These are phyloP conservation scores for Champsocephalus esox DNA, from an alignment of 2,797 vertebrate genomes.

Conservation along the genomic window DNA sequence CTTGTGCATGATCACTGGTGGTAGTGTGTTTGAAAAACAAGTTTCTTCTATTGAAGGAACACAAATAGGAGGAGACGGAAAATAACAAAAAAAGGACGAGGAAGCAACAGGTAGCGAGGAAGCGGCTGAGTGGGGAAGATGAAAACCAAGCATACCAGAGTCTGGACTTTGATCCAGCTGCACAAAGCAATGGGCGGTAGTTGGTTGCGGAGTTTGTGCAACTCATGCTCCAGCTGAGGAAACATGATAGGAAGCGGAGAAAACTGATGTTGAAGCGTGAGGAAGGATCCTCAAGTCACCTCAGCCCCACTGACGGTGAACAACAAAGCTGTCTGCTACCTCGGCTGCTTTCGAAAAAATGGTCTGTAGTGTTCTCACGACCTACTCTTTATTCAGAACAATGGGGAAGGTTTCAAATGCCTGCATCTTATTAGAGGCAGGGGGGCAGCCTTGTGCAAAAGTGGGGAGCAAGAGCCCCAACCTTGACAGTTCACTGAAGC, in stretches of 20 bases:
- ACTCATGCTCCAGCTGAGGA: conserved; percentile 74
- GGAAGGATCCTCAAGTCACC: conserved; percentile 7
- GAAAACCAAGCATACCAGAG: conserved; percentile 40
- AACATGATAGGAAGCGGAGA: conserved; percentile 64
- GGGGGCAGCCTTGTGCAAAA: conserved; percentile 31
- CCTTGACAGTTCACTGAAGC: conserved; percentile 57
- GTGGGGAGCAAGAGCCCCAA: conserved; percentile 31
- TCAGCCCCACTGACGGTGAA: conserved; percentile 1
- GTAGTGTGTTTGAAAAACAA: conserved; percentile 25
- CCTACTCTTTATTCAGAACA: conserved; percentile 39
- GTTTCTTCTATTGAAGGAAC: conserved; percentile 26
- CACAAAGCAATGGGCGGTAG: conserved; percentile 35
- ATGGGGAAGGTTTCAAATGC: conserved; percentile 29
- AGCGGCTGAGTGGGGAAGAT: conserved; percentile 39
- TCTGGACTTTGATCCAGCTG: conserved; percentile 69
- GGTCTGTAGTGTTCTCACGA: conserved; percentile 28
- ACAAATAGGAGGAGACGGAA: conserved; percentile 22
- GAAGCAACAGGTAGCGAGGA: conserved; percentile 55
- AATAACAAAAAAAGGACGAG: conserved; percentile 29
- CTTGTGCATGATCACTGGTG: not conserved
- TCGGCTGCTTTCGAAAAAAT: conserved; percentile 11
- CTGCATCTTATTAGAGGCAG: conserved; percentile 36
- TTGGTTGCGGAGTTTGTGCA: conserved; percentile 10
- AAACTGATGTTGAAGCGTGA: conserved; percentile 29
- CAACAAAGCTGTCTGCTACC: not conserved